Evolutionary conservation across 2,888 invertebrate species (phyloP), one percentile per base, ranked within the genome.

Genomic region (Geotrupes spiniger): DNA sequence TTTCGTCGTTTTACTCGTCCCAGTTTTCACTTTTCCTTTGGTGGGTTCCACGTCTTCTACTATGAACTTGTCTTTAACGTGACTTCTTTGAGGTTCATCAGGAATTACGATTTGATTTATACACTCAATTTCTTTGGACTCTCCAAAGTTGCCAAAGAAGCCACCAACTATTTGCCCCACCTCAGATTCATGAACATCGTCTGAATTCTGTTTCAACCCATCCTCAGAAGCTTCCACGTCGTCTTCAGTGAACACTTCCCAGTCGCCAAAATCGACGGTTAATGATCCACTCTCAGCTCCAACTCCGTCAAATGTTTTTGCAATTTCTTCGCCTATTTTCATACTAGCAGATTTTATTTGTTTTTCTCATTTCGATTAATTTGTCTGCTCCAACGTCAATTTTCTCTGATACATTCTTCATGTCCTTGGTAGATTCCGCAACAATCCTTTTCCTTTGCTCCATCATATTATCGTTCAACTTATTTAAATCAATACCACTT

Each of bases 241-340:
- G n/a, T n/a, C n/a, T n/a, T n/a, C n/a, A n/a, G n/a, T n/a, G n/a
- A n/a, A n/a, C n/a, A n/a, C n/a, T n/a, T n/a, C n/a, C n/a, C n/a
- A n/a, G n/a, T n/a, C n/a, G n/a, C n/a, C n/a, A n/a, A n/a, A n/a
- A n/a, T n/a, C n/a, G n/a, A n/a, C n/a, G n/a, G n/a, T n/a, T n/a
- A n/a, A n/a, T n/a, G n/a, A n/a, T n/a, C n/a, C n/a, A n/a, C n/a
- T n/a, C n/a, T n/a, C n/a, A n/a, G n/a, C n/a, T n/a, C n/a, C n/a
- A n/a, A n/a, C n/a, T n/a, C n/a, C n/a, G n/a, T n/a, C n/a, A n/a
- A n/a, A n/a, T n/a, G n/a, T 75, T 76, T 58, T 76, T 74, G 46
- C 76, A 63, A 57, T 76, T 74, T 12, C 75, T 71, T 63, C 74
- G 74, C 3, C 73, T 61, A 28, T 76, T 63, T 48, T 76, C 73